Percentiles rank a stretch among this genome's conserved stretches.
Evolutionary conservation across 2,113 vertebrate genomes (phyloP).

Genomic region (Cervus canadensis): DNA sequence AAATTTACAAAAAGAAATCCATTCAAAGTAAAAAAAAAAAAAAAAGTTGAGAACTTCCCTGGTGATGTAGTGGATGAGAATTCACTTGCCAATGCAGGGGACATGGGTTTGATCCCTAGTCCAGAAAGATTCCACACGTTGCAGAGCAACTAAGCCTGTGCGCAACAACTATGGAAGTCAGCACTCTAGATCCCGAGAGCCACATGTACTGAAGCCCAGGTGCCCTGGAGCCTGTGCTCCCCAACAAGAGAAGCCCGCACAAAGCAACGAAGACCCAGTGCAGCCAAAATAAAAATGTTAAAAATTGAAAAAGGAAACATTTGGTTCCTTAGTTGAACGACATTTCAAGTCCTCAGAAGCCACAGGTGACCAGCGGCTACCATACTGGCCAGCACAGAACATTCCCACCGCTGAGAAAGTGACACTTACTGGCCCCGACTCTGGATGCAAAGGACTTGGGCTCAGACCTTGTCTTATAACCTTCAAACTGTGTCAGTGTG

Average conservation of each 20-base stretch:
- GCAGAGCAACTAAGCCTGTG: neutral
- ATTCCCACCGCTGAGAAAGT: neutral
- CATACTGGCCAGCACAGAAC: neutral
- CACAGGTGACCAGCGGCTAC: neutral
- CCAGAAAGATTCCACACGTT: neutral
- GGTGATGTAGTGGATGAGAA: neutral
- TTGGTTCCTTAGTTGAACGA: neutral
- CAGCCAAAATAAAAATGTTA: neutral
- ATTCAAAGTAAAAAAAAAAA: neutral
- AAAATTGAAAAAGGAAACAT: neutral
- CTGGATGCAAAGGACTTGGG: neutral
- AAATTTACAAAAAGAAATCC: neutral
- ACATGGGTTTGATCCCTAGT: neutral
- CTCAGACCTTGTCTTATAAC: neutral
- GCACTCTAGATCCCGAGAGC: neutral
- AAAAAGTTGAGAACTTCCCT: neutral
- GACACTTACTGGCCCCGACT: neutral
- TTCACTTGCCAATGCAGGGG: neutral
- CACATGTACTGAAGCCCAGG: neutral
- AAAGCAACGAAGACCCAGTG: neutral
- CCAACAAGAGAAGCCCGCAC: neutral
- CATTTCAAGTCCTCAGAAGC: neutral
- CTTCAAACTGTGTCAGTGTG: neutral
- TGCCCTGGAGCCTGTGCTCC: neutral
- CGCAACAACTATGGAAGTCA: neutral